Evolutionary conservation across 2,113 vertebrate genomes (phyloP), one percentile per base, ranked within the genome.

Genomic region (Strigops habroptila): DNA sequence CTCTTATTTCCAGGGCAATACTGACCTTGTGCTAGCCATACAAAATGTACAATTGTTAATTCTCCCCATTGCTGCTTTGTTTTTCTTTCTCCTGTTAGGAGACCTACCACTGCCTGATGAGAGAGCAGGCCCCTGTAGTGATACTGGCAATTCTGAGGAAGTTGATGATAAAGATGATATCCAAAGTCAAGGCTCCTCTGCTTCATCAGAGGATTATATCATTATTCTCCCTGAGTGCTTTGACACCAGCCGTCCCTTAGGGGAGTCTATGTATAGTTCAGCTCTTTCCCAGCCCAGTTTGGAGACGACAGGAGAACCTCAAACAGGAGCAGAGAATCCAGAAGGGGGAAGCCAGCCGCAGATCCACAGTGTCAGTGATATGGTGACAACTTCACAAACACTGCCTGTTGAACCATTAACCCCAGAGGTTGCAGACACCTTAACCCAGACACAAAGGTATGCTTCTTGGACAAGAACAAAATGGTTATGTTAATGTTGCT

Each of bases 191-290:
- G 98, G 97, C 31, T 99, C 99, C 35, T 99, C 99, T 44, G 97
- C 98, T 33, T 99, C 99, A 9, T 99, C 99, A 1, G 99, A 99
- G 95, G 99, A 99, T 94, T 99, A 99, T 77, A 99, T 99, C 96
- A 99, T 99, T 49, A 98, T 99, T 93, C 98, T 99, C 44, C 99
- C 99, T 0, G 99, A 99, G 92, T 99, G 99, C 95, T 99, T 99
- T 73, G 99, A 99, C 93, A 99, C 99, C 51, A 99, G 98, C 65
- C 99, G 99, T 43, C 99, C 99, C 5, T 97, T 99, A 17, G 98
- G 98, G 27, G 99, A 99, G 88, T 99, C 99, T 71, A 98, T 99
- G 98, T 99, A 99, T 68, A 99, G 99, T 95, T 99, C 99, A 1
- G 99, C 99, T 8, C 97, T 99, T 93, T 99, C 99, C 21, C 99